Evolutionary conservation across 1,140 invertebrate species (phyloP).

Genomic region (Hetaerina americana): DNA sequence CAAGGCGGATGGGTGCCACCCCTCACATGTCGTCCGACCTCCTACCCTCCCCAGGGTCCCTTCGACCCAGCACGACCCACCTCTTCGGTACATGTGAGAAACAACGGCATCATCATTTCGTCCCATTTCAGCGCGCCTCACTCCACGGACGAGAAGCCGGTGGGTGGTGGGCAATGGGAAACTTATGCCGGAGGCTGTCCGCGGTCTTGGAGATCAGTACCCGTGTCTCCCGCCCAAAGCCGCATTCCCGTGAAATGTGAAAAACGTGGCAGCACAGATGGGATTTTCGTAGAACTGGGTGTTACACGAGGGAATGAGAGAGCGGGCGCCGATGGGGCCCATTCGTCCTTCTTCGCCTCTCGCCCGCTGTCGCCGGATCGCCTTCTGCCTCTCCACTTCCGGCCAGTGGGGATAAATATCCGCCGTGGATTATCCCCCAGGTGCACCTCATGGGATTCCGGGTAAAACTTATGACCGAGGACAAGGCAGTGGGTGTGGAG

Average conservation of each 20-base stretch:
- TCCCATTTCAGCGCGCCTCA: too few species aligned
- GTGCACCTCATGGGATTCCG: neutral
- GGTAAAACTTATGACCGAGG: too few species aligned
- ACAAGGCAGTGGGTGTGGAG: too few species aligned
- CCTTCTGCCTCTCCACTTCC: too few species aligned
- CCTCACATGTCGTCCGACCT: neutral
- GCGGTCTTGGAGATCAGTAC: neutral
- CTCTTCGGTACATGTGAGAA: neutral
- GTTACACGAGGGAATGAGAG: neutral
- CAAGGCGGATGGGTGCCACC: neutral
- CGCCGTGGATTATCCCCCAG: neutral
- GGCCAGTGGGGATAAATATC: neutral
- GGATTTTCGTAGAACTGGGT: too few species aligned
- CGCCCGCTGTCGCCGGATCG: neutral
- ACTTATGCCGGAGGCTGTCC: neutral
- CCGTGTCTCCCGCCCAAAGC: neutral
- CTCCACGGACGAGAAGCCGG: too few species aligned
- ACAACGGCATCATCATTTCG: too few species aligned
- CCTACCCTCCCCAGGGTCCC: neutral
- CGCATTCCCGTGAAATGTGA: neutral
- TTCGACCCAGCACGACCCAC: neutral
- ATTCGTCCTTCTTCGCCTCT: neutral
- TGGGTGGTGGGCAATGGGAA: too few species aligned
- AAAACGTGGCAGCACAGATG: neutral
- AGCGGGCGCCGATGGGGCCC: neutral